Evolutionary conservation across 2,113 vertebrate species (phyloP).

Genomic region (Erythrolamprus reginae): DNA sequence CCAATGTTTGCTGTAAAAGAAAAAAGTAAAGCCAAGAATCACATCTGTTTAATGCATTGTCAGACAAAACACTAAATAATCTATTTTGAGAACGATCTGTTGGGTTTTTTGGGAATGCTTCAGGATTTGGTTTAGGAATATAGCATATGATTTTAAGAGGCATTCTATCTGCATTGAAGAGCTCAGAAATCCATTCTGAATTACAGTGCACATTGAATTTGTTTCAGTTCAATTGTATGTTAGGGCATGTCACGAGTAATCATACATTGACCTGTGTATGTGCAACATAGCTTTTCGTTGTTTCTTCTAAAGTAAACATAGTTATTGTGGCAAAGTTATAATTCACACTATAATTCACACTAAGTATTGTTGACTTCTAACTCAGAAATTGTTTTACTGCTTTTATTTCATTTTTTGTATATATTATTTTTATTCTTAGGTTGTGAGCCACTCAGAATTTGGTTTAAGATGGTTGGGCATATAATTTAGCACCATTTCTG

Average conservation of each 20-base stretch:
- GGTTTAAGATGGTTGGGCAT: background rate
- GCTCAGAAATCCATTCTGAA: background rate
- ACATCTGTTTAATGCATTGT: background rate
- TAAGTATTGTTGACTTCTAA: accelerated
- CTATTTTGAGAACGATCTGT: background rate
- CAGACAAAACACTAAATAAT: background rate
- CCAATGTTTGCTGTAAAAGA: background rate
- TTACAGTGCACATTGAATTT: background rate
- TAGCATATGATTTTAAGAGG: background rate
- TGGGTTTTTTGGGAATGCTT: background rate
- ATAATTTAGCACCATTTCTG: background rate
- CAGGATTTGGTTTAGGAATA: background rate
- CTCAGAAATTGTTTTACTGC: background rate
- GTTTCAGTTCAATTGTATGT: background rate
- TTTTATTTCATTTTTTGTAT: background rate
- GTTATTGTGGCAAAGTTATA: background rate
- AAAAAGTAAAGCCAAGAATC: background rate
- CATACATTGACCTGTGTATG: background rate
- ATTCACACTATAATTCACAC: background rate
- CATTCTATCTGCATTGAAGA: background rate
- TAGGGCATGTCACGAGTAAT: accelerated
- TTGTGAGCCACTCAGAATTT: background rate
- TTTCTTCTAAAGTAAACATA: background rate
- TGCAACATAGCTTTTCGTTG: background rate
- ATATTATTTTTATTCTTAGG: background rate